Evolutionary conservation across 2,797 vertebrate genomes (phyloP).

Genomic region (Margarornis squamiger): DNA sequence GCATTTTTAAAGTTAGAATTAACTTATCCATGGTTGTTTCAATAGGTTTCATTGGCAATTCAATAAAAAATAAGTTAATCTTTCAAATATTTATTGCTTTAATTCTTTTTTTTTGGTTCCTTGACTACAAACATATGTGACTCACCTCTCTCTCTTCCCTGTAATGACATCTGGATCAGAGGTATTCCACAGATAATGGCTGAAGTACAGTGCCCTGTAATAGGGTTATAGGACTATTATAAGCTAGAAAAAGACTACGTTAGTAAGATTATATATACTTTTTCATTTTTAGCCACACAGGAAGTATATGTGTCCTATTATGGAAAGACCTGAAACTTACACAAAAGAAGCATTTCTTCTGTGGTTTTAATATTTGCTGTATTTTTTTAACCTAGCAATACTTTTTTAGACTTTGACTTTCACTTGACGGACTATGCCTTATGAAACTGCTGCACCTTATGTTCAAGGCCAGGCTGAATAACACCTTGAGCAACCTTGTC

Average conservation of each 20-base stretch:
- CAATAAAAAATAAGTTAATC: not conserved
- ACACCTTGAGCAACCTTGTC: not conserved
- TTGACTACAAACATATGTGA: not conserved
- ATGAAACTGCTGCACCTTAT: not conserved
- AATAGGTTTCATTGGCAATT: not conserved
- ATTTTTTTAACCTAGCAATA: not conserved
- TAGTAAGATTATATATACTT: rapidly evolving
- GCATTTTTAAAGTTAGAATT: not conserved
- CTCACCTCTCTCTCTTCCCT: not conserved
- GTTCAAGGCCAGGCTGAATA: not conserved
- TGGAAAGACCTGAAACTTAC: not conserved
- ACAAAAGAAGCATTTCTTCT: not conserved
- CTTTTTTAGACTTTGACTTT: not conserved
- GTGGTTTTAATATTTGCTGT: not conserved
- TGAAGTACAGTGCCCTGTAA: not conserved
- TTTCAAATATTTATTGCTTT: not conserved
- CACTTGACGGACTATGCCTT: not conserved
- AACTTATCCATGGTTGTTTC: not conserved
- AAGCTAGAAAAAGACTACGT: not conserved
- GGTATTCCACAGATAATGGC: not conserved
- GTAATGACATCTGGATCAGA: not conserved
- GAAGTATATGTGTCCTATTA: not conserved
- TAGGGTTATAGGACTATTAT: not conserved
- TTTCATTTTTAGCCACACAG: not conserved
- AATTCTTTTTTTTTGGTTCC: not conserved